phyloP scores from a whole-genome alignment of 2,797 vertebrate species.

The Pampus argenteus region DNA sequence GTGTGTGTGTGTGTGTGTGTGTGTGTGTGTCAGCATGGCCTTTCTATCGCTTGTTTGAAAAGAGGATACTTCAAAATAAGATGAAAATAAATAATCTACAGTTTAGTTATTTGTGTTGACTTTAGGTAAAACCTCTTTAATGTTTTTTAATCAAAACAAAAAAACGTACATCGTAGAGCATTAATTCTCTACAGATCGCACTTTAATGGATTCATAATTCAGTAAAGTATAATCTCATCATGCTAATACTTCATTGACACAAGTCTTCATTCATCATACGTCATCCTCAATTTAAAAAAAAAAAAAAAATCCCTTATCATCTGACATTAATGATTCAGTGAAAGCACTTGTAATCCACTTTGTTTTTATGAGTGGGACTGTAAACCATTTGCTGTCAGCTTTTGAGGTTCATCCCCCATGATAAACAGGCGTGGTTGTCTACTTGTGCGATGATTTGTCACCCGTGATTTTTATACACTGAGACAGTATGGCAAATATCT shows the following conservation, averaged over 20 bases:
- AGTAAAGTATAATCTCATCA: constrained; percentile 64
- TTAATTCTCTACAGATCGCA: constrained; percentile 58
- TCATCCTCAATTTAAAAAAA: constrained; percentile 47
- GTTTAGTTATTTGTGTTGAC: too few species aligned
- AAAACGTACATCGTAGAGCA: constrained; percentile 18
- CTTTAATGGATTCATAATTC: constrained; percentile 68
- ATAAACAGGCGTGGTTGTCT: constrained; percentile 51
- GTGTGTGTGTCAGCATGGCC: background rate
- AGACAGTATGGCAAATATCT: constrained; percentile 40
- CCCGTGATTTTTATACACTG: constrained; percentile 46
- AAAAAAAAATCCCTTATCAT: constrained; percentile 46
- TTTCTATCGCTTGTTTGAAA: constrained; percentile 17
- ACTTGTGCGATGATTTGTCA: constrained; percentile 59
- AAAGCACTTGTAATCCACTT: constrained; percentile 47
- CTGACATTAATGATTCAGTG: constrained; percentile 37
- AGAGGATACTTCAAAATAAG: constrained; percentile 18
- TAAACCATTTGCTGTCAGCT: constrained; percentile 59
- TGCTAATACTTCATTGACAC: constrained; percentile 48
- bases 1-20: background rate
- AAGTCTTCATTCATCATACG: constrained; percentile 56
- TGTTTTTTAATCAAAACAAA: constrained; percentile 36
- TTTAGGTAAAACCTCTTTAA: constrained; percentile 36
- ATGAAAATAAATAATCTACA: constrained; percentile 15
- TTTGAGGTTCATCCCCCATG: constrained; percentile 46
- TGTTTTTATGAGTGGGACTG: constrained; percentile 53